phyloP scores from a whole-genome alignment of 2,888 invertebrate species.

The Phorcus lineatus region DNA sequence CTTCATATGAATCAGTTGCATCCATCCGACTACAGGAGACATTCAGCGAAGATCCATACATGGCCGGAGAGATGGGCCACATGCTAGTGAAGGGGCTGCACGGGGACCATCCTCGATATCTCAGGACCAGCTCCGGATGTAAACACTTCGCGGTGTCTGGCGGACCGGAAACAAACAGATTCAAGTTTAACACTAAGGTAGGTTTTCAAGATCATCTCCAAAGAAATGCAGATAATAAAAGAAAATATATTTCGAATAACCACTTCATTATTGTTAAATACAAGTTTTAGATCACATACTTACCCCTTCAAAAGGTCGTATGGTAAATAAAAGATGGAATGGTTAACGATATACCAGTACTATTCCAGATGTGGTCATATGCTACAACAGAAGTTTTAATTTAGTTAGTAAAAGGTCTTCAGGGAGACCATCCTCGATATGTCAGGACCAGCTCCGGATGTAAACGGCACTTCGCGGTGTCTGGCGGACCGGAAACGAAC shows the following conservation, averaged over 20 bases:
- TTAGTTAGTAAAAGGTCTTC: slow-evolving; percentile 69
- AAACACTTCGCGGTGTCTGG: slow-evolving; percentile 71
- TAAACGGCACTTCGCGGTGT: slow-evolving; percentile 70
- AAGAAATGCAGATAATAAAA: too few relatives aligned
- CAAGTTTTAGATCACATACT: too few relatives aligned
- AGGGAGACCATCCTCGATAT: slow-evolving; percentile 65
- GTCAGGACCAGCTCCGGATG: slow-evolving; percentile 68
- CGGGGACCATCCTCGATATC: slow-evolving; percentile 62
- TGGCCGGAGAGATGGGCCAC: slow-evolving; percentile 57
- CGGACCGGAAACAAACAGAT: slow-evolving; percentile 67
- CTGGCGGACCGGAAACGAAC: slow-evolving; percentile 69
- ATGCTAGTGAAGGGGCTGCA: slow-evolving; percentile 67
- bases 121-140: slow-evolving; percentile 68
- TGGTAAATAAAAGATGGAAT: too few relatives aligned
- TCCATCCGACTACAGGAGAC: slow-evolving; percentile 57
- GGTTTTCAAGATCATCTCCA: too few relatives aligned
- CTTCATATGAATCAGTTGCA: too few relatives aligned
- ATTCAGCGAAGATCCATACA: slow-evolving; percentile 71
- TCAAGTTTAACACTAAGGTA: slow-evolving; percentile 61
- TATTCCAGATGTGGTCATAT: too few relatives aligned
- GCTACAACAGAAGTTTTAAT: too few relatives aligned
- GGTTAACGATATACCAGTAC: too few relatives aligned
- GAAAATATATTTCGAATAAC: too few relatives aligned
- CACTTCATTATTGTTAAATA: too few relatives aligned
- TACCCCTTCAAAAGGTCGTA: too few relatives aligned